Conservation (phyloP, 2,888 invertebrate genomes). For the Druceiella hillmani region DNA sequence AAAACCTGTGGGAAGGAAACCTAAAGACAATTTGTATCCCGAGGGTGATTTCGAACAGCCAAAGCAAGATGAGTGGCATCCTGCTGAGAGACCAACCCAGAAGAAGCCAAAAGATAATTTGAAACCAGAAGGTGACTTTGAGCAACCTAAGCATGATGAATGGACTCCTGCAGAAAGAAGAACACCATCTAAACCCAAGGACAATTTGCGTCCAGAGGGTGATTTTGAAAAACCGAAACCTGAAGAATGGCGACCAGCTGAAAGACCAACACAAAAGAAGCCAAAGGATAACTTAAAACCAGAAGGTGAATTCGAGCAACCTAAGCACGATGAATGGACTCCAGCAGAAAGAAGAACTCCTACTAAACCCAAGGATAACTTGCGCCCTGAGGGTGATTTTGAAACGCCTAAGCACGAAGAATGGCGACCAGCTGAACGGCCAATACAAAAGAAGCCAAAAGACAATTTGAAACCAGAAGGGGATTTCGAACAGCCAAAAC, state of each 20-base stretch:
- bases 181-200: slow-evolving; percentile 29
- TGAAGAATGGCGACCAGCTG: slow-evolving; percentile 38
- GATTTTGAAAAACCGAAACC: slow-evolving; percentile 46
- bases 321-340: slow-evolving; percentile 32
- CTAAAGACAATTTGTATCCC: slow-evolving; percentile 47
- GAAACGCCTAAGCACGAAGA: slow-evolving; percentile 40
- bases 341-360: slow-evolving; percentile 36
- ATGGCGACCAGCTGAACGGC: slow-evolving; percentile 39
- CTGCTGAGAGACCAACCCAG: slow-evolving; percentile 35
- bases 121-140: slow-evolving; percentile 34
- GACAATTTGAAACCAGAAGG: slow-evolving; percentile 42
- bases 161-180: slow-evolving; percentile 30
- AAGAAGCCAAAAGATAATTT: slow-evolving; percentile 32
- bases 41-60: slow-evolving; percentile 42
- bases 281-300: slow-evolving; percentile 49
- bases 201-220: slow-evolving; percentile 42
- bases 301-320: slow-evolving; percentile 52
- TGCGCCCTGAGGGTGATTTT: slow-evolving; percentile 51
- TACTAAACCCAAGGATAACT: slow-evolving; percentile 48
- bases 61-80: slow-evolving; percentile 29
- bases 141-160: slow-evolving; percentile 31
- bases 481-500: slow-evolving; percentile 35
- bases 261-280: slow-evolving; percentile 34
- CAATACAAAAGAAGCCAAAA: slow-evolving; percentile 34
- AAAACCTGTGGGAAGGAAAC: slow-evolving; percentile 35